A percentile compares a stretch with the other conserved stretches of the same genome.
These are phyloP conservation scores for Parapsyche elsis DNA, from an alignment of 1,140 invertebrate genomes.

Conservation along the genomic window DNA sequence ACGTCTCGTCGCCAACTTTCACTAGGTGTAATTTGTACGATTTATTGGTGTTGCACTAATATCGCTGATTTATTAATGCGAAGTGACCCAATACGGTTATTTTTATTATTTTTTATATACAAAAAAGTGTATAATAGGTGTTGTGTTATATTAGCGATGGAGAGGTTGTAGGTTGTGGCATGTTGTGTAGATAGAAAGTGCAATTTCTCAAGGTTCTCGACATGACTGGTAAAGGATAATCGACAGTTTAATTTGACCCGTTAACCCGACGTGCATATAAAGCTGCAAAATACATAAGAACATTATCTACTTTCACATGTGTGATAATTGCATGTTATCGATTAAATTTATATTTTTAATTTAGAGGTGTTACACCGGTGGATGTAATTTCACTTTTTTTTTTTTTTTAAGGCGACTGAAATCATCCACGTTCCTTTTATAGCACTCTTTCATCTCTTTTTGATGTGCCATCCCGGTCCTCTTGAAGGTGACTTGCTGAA, in stretches of 20 bases:
- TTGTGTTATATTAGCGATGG: too few relatives aligned
- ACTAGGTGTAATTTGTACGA: too few relatives aligned
- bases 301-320: not conserved
- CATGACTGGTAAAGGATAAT: conserved; percentile 26
- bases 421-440: conserved; percentile 21
- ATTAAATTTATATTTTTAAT: not conserved
- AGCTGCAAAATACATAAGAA: too few relatives aligned
- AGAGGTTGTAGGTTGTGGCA: too few relatives aligned
- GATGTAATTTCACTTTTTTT: not conserved
- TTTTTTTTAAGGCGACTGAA: not conserved
- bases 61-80: too few relatives aligned
- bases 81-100: too few relatives aligned
- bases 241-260: conserved; percentile 29
- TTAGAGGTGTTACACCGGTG: not conserved
- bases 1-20: too few relatives aligned
- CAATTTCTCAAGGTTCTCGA: conserved; percentile 19
- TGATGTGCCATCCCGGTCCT: conserved; percentile 6
- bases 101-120: too few relatives aligned
- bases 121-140: too few relatives aligned
- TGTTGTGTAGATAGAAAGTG: not conserved
- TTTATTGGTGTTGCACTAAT: too few relatives aligned
- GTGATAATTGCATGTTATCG: not conserved
- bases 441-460: conserved; percentile 20
- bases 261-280: conserved; percentile 6
- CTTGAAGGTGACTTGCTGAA: conserved; percentile 24